phyloP scores from a whole-genome alignment of 2,113 vertebrate species.

The Leptobrachium leishanense region DNA sequence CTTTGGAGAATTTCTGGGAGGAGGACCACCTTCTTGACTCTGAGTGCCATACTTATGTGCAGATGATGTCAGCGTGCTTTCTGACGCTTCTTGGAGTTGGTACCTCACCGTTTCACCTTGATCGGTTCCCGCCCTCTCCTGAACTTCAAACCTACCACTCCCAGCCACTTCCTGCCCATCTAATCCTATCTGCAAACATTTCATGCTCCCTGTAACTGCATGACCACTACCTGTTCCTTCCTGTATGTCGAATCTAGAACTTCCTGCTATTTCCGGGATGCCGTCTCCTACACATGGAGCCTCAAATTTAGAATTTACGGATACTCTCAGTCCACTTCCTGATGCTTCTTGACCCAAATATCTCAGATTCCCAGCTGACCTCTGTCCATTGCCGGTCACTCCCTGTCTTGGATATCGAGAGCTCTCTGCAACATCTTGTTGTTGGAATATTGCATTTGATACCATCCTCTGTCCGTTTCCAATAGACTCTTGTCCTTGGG shows the following conservation, averaged over 20 bases:
- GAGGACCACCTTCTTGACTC: neutral
- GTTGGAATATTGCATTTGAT: neutral
- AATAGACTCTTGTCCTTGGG: constrained; percentile 1
- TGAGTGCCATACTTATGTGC: constrained; percentile 16
- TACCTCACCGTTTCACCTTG: constrained; percentile 12
- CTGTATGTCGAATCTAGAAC: constrained; percentile 26
- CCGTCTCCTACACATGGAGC: neutral
- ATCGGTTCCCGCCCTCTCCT: constrained; percentile 6
- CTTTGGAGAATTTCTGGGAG: constrained; percentile 36
- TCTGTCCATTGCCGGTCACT: constrained; percentile 3
- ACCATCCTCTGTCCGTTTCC: constrained; percentile 4
- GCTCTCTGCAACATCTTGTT: constrained; percentile 18
- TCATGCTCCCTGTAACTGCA: constrained; percentile 14
- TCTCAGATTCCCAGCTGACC: constrained; percentile 8
- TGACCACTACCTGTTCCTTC: constrained; percentile 27
- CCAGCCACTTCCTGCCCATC: constrained; percentile 19
- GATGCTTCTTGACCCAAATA: constrained; percentile 23
- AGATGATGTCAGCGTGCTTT: constrained; percentile 22
- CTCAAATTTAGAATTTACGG: constrained; percentile 4
- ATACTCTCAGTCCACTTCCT: constrained; percentile 5
- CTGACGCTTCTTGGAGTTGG: constrained; percentile 8
- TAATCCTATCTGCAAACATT: neutral
- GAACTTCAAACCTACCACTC: constrained; percentile 17
- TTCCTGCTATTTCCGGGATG: constrained; percentile 10
- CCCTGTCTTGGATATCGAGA: constrained; percentile 21